Conservation (phyloP, 1,140 invertebrate species). For the Hestina assimilis region DNA sequence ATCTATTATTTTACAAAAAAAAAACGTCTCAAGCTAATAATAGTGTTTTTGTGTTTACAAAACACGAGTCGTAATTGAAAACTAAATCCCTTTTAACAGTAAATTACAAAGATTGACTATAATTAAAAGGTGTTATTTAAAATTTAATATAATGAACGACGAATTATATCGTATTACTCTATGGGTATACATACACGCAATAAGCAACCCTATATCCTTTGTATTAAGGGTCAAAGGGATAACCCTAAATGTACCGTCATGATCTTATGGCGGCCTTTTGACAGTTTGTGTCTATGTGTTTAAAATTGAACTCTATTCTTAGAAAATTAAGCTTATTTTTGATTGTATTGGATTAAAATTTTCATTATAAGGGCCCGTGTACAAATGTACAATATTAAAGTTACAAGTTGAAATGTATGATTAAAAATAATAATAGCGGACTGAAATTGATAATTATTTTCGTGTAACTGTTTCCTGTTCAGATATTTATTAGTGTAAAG, state of each 20-base stretch:
- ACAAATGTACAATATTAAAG: conserved; percentile 25
- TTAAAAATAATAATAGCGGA: not conserved
- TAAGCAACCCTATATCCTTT: conserved; percentile 9
- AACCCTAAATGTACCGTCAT: not conserved
- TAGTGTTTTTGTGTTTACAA: too few relatives aligned
- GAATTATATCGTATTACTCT: conserved; percentile 58
- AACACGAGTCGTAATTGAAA: conserved; percentile 31
- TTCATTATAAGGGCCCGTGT: conserved; percentile 18
- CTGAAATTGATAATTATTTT: conserved; percentile 1
- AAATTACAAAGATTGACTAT: conserved; percentile 40
- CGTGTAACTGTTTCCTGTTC: not conserved
- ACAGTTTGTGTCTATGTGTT: not conserved
- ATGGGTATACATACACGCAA: conserved; percentile 27
- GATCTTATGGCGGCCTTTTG: not conserved
- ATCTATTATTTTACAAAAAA: too few relatives aligned
- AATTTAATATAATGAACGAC: conserved; percentile 34
- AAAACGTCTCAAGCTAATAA: too few relatives aligned
- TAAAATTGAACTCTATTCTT: not conserved
- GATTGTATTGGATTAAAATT: conserved; percentile 10
- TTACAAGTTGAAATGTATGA: conserved; percentile 24
- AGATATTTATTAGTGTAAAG: not conserved
- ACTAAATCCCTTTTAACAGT: conserved; percentile 38
- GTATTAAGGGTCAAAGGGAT: not conserved
- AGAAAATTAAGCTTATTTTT: conserved; percentile 1
- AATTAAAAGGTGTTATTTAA: conserved; percentile 51